Evolutionary conservation across 2,113 vertebrate species (phyloP).

Genomic region (Apaloderma vittatum): DNA sequence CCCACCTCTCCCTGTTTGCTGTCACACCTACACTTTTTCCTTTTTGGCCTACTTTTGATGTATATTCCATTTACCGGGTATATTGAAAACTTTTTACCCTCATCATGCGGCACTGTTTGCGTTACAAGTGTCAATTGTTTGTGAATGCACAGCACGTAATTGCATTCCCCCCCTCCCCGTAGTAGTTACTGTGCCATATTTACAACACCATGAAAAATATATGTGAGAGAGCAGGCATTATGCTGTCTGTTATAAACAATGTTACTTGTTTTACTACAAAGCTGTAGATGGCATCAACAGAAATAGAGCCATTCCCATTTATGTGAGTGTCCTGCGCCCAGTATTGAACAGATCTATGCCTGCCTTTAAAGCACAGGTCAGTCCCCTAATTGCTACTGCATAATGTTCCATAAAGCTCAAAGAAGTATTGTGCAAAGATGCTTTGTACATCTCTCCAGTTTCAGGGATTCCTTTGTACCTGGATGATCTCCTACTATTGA

Average conservation of each 20-base stretch:
- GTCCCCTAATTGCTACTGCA: neutral
- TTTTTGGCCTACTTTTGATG: slow-evolving; percentile 31
- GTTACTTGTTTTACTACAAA: neutral
- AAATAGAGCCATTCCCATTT: neutral
- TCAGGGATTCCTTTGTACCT: neutral
- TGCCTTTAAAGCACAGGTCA: neutral
- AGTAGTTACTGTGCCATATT: neutral
- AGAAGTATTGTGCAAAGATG: neutral
- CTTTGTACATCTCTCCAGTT: neutral
- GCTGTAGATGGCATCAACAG: neutral
- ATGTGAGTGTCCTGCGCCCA: neutral
- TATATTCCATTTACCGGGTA: neutral
- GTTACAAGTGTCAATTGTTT: neutral
- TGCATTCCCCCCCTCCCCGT: neutral
- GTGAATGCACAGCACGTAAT: neutral
- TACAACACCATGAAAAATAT: neutral
- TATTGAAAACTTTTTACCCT: neutral
- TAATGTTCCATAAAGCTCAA: neutral
- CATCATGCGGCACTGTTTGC: neutral
- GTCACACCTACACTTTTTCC: neutral
- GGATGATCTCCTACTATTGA: neutral
- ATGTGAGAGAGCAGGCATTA: neutral
- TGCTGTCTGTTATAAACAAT: neutral
- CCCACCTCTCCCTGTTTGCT: neutral
- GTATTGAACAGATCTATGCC: neutral